phyloP scores from a whole-genome alignment of 2,888 invertebrate genomes.

The Criorhina ranunculi region DNA sequence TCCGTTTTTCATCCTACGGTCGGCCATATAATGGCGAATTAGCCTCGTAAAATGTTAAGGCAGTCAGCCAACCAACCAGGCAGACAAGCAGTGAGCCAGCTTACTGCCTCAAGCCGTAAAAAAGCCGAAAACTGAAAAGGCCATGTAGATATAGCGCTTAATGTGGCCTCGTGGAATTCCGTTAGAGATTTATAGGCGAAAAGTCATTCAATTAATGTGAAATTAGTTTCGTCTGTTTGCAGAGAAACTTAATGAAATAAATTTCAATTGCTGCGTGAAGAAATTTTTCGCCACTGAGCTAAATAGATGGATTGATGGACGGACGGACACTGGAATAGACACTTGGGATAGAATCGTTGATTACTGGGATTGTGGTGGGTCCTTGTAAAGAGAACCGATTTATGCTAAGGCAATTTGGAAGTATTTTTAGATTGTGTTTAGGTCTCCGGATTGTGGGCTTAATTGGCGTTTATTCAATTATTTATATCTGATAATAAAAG shows the following conservation, averaged over 20 bases:
- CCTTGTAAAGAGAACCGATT: conserved; percentile 46
- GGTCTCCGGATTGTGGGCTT: not conserved
- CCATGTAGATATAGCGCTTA: conserved; percentile 6
- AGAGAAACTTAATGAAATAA: conserved; percentile 46
- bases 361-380: conserved; percentile 50
- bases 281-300: not conserved
- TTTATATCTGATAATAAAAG: conserved; percentile 51
- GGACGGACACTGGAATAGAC: not conserved
- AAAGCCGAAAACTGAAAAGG: conserved; percentile 37
- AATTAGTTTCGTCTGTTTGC: conserved; percentile 55
- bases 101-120: conserved; percentile 29
- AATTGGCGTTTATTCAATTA: conserved; percentile 59
- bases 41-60: conserved; percentile 24
- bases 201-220: conserved; percentile 61
- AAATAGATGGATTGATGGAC: conserved; percentile 9
- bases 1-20: conserved; percentile 19
- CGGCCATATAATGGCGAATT: conserved; percentile 35
- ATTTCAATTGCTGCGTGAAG: conserved; percentile 26
- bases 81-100: conserved; percentile 1
- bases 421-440: conserved; percentile 3
- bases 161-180: conserved; percentile 29
- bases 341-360: conserved; percentile 30
- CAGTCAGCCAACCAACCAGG: conserved; percentile 2
- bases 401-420: conserved; percentile 32
- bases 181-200: conserved; percentile 61